Evolutionary conservation across 2,797 vertebrate species (phyloP).

Genomic region (Chloroceryle amazona): DNA sequence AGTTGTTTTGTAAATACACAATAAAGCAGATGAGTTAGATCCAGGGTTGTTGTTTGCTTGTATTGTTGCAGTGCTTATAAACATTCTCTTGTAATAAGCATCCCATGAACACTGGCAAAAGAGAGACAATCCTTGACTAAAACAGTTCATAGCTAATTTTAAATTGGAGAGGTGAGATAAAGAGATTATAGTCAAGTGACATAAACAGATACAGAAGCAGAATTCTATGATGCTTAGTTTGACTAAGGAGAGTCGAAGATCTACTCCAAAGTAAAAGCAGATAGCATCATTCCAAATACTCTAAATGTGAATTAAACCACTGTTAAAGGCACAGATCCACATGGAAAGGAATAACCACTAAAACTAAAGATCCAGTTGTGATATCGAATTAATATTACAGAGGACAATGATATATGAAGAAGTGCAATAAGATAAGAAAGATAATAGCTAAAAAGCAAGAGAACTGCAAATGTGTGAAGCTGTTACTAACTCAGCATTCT

Average conservation of each 20-base stretch:
- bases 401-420: neutral
- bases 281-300: neutral
- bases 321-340: neutral
- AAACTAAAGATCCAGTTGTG: neutral
- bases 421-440: neutral
- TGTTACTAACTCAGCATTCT: neutral
- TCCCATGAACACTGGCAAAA: neutral
- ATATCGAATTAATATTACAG: neutral
- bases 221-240: neutral
- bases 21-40: neutral
- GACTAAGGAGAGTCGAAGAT: neutral
- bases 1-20: neutral
- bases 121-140: neutral
- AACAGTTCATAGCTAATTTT: neutral
- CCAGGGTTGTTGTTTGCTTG: neutral
- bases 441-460: neutral
- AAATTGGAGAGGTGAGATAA: neutral
- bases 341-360: neutral
- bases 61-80: neutral
- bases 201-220: neutral
- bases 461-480: neutral
- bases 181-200: neutral
- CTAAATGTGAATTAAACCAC: neutral
- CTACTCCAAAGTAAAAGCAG: neutral
- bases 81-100: neutral